Evolutionary conservation across 2,113 vertebrate genomes (phyloP).

Genomic region (Dinomys branickii): DNA sequence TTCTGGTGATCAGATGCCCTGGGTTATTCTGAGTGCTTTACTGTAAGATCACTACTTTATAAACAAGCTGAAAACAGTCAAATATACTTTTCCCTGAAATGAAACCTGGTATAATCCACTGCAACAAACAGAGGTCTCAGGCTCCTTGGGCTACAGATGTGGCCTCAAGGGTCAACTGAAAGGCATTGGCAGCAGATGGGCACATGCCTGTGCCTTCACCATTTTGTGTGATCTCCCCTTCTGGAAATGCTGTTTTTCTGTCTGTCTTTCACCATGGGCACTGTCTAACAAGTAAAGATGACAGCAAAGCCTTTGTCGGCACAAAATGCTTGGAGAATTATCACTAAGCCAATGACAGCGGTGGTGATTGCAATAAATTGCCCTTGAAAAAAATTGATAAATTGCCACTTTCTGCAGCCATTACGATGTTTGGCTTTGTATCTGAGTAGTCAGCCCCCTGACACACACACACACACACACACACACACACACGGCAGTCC

Average conservation of each 20-base stretch:
- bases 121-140: background rate
- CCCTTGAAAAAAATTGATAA: constrained; percentile 26
- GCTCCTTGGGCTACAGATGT: background rate
- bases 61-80: background rate
- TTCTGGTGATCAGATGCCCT: background rate
- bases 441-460: background rate
- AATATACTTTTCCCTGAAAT: background rate
- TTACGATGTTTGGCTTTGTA: constrained; percentile 49
- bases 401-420: constrained; percentile 48
- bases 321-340: constrained; percentile 37
- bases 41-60: background rate
- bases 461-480: background rate
- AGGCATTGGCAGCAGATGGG: background rate
- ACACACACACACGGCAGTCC: background rate
- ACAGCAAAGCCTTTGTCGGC: background rate
- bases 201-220: background rate
- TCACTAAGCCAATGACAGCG: background rate
- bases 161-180: background rate
- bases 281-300: background rate
- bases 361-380: constrained; percentile 15
- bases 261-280: background rate
- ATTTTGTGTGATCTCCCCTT: background rate
- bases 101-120: background rate
- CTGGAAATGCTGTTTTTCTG: background rate
- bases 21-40: background rate